Conservation (phyloP, 2,113 vertebrate species). For the Ursus arctos region DNA sequence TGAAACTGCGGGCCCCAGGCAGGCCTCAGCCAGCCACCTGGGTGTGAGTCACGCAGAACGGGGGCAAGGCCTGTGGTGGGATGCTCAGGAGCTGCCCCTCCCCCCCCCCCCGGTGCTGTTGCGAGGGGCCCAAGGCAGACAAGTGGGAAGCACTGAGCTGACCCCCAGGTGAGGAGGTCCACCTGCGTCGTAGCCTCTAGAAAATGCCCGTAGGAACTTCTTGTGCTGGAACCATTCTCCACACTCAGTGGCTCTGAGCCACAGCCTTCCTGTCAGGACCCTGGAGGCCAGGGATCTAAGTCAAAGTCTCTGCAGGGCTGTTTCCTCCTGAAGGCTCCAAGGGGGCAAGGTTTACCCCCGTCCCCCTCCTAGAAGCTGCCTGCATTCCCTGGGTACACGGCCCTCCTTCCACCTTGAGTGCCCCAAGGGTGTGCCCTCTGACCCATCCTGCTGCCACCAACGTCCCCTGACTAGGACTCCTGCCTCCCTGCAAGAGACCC, state of each 20-base stretch:
- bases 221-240: not conserved
- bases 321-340: not conserved
- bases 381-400: too few relatives aligned
- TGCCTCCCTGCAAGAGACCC: not conserved
- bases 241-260: accelerated
- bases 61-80: not conserved
- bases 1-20: not conserved
- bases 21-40: too few relatives aligned
- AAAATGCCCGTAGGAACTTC: not conserved
- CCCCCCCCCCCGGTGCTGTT: not conserved
- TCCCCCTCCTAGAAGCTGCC: not conserved
- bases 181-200: not conserved
- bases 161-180: not conserved
- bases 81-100: accelerated
- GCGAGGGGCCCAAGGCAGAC: not conserved
- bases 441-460: not conserved
- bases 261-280: not conserved
- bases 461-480: not conserved
- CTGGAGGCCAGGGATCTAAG: not conserved
- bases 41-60: not conserved
- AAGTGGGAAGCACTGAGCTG: not conserved
- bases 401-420: not conserved
- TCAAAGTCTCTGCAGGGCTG: not conserved
- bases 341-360: too few relatives aligned
- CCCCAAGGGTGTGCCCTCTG: not conserved